phyloP scores from a whole-genome alignment of 1,140 invertebrate genomes.

The Leptonema lineaticorne region DNA sequence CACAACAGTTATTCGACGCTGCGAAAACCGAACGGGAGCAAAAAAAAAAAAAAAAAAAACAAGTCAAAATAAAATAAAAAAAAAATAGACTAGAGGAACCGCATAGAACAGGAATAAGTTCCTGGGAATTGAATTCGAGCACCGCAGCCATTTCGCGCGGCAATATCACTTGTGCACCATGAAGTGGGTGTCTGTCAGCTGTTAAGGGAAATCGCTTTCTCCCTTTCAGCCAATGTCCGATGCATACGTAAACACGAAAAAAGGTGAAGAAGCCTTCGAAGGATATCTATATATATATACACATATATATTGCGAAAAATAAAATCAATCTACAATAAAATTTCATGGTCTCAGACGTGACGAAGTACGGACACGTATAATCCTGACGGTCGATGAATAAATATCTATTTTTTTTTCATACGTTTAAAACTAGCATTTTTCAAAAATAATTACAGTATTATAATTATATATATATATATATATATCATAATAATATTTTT shows the following conservation, averaged over 20 bases:
- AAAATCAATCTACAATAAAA: conserved; percentile 1
- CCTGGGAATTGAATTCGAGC: conserved; percentile 34
- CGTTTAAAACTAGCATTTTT: too few species aligned
- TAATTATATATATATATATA: too few species aligned
- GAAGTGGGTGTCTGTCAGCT: conserved; percentile 21
- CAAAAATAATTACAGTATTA: too few species aligned
- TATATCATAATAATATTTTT: too few species aligned
- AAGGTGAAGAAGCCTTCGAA: conserved; percentile 4
- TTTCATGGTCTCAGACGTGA: background rate
- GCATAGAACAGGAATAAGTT: background rate
- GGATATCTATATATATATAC: background rate
- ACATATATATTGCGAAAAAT: background rate
- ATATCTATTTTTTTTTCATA: too few species aligned
- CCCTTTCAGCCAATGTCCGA: background rate
- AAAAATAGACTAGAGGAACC: background rate
- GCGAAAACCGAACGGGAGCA: background rate
- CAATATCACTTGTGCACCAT: conserved; percentile 21
- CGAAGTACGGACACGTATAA: too few species aligned
- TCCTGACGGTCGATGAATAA: too few species aligned
- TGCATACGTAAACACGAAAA: conserved; percentile 1
- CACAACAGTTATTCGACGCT: background rate
- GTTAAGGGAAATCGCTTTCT: conserved; percentile 21
- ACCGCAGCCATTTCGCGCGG: conserved; percentile 24
- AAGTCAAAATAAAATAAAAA: background rate
- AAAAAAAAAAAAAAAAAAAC: conserved; percentile 14